Percentiles rank a stretch among this genome's conserved stretches.
phyloP scores from a whole-genome alignment of 2,888 invertebrate genomes.

The Drosophila limbata region DNA sequence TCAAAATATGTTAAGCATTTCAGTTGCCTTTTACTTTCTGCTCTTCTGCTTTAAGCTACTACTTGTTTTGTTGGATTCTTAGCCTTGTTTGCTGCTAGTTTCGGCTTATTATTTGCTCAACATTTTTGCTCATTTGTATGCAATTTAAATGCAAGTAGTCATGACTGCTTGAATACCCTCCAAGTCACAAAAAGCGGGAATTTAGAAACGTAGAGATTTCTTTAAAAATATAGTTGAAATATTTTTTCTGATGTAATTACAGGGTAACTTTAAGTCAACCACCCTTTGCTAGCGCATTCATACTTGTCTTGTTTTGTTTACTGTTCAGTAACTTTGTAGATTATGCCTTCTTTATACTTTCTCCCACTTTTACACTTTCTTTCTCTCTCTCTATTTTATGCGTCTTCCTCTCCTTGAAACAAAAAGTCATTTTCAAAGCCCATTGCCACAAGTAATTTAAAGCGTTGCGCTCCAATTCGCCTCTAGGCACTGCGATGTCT shows the following conservation, averaged over 20 bases:
- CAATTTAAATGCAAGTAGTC: neutral
- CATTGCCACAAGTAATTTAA: conserved; percentile 69
- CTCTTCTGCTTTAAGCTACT: neutral
- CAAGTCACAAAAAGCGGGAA: neutral
- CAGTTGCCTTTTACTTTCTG: conserved; percentile 1
- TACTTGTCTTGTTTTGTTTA: conserved; percentile 10
- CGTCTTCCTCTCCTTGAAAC: neutral
- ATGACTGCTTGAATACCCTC: conserved; percentile 1
- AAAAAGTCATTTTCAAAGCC: conserved; percentile 51
- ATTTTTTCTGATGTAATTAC: too few species aligned
- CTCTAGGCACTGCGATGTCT: conserved; percentile 50
- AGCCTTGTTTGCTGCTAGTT: conserved; percentile 4
- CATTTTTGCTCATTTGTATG: neutral
- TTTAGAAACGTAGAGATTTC: neutral
- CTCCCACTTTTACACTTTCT: neutral
- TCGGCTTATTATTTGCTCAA: neutral
- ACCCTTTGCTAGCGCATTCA: neutral
- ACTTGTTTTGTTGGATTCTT: neutral
- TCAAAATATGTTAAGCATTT: conserved; percentile 19
- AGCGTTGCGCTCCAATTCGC: conserved; percentile 69
- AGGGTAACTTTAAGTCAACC: neutral
- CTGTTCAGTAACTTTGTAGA: neutral
- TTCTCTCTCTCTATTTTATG: neutral
- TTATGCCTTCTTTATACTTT: conserved; percentile 15
- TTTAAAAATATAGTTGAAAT: too few species aligned